Evolutionary conservation across 2,888 invertebrate genomes (phyloP).

Genomic region (Acleris literana): DNA sequence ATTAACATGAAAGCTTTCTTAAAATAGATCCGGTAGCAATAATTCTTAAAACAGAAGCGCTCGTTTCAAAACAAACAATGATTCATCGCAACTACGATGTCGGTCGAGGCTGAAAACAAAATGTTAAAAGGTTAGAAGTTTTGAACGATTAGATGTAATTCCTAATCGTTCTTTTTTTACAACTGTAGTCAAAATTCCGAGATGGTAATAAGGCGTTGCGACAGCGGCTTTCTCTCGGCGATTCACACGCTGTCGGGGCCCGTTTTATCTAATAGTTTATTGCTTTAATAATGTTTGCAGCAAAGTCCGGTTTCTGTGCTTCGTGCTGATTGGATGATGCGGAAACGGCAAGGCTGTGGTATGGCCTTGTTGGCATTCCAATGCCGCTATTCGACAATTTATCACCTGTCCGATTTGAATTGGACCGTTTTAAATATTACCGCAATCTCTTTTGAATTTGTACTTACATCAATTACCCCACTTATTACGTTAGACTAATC

Average conservation of each 20-base stretch:
- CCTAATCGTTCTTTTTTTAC: slow-evolving; percentile 51
- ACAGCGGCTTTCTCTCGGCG: slow-evolving; percentile 77
- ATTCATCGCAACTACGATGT: slow-evolving; percentile 29
- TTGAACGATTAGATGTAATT: slow-evolving; percentile 34
- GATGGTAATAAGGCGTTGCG: slow-evolving; percentile 72
- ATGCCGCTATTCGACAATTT: slow-evolving; percentile 66
- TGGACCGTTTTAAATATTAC: slow-evolving; percentile 55
- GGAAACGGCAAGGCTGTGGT: slow-evolving; percentile 77
- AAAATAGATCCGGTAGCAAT: slow-evolving; percentile 34
- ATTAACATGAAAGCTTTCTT: slow-evolving; percentile 34
- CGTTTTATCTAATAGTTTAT: slow-evolving; percentile 81
- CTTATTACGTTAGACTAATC: slow-evolving; percentile 4
- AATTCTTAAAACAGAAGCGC: slow-evolving; percentile 37
- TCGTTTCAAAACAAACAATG: slow-evolving; percentile 36
- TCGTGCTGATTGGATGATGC: slow-evolving; percentile 77
- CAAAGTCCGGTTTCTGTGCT: slow-evolving; percentile 75
- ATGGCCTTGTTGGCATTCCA: slow-evolving; percentile 78
- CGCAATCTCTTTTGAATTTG: slow-evolving; percentile 31
- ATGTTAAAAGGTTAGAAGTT: slow-evolving; percentile 13
- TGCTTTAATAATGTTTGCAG: slow-evolving; percentile 78
- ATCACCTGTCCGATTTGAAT: slow-evolving; percentile 56
- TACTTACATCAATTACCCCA: slow-evolving; percentile 34
- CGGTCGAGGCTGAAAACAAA: slow-evolving; percentile 23
- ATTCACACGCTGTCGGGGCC: slow-evolving; percentile 80
- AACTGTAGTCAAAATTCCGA: slow-evolving; percentile 56